Conservation (phyloP, 1,140 invertebrate species). For the Phenacoccus solenopsis region DNA sequence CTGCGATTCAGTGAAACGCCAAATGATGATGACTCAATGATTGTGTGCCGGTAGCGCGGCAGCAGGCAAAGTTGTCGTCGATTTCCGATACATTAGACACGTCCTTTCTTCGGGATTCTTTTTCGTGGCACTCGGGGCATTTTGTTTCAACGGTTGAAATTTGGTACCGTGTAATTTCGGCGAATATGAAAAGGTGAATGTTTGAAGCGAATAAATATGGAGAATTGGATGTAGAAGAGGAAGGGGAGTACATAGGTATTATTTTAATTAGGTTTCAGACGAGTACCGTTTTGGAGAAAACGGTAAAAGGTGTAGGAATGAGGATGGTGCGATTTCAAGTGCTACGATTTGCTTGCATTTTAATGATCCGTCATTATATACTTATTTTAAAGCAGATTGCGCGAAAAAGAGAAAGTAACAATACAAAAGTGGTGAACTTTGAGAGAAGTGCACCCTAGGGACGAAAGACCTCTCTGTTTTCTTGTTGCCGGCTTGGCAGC, state of each 20-base stretch:
- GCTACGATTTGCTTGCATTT: neutral
- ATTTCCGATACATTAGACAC: constrained; percentile 12
- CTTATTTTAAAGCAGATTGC: neutral
- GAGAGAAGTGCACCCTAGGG: neutral
- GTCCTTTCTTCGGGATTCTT: neutral
- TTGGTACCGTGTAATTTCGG: neutral
- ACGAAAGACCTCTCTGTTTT: neutral
- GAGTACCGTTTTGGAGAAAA: too few relatives aligned
- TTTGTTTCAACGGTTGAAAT: neutral
- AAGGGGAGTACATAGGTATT: too few relatives aligned
- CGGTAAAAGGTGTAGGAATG: too few relatives aligned
- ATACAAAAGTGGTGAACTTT: neutral
- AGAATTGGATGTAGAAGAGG: too few relatives aligned
- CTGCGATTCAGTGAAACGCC: constrained; percentile 7
- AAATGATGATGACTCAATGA: constrained; percentile 18
- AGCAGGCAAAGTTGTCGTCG: neutral
- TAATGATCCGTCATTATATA: neutral
- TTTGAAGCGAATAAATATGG: too few relatives aligned
- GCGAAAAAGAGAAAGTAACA: neutral
- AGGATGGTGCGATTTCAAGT: too few relatives aligned
- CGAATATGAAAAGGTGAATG: too few relatives aligned
- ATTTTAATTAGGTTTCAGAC: too few relatives aligned
- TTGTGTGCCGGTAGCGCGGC: neutral
- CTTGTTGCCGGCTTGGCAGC: neutral
- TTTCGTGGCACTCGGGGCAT: neutral